phyloP scores from a whole-genome alignment of 2,113 vertebrate genomes.

The Anseranas semipalmata region DNA sequence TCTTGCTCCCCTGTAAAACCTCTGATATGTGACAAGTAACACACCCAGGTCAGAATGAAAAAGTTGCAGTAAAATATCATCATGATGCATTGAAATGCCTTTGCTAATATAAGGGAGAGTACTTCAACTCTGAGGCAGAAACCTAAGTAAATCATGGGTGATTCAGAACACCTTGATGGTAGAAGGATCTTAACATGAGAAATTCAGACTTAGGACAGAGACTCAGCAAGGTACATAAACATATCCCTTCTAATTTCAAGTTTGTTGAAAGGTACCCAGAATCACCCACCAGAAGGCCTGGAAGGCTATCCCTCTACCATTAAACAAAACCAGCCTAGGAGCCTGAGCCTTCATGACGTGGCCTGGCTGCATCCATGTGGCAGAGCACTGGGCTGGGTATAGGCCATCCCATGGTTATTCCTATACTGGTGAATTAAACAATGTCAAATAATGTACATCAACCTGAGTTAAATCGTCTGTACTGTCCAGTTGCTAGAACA shows the following conservation, averaged over 20 bases:
- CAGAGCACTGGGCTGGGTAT: not conserved
- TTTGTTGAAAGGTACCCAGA: not conserved
- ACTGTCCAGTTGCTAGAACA: not conserved
- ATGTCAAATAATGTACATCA: not conserved
- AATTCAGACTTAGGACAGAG: not conserved
- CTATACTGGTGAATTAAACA: not conserved
- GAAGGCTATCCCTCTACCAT: not conserved
- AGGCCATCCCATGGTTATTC: not conserved
- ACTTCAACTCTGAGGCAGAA: not conserved
- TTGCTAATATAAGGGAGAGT: not conserved
- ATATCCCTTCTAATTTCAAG: not conserved
- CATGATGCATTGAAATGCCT: not conserved
- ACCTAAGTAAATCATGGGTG: not conserved
- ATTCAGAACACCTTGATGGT: not conserved
- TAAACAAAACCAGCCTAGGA: not conserved
- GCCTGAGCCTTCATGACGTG: fast-evolving
- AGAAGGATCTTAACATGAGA: not conserved
- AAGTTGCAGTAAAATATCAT: not conserved
- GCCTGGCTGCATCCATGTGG: not conserved
- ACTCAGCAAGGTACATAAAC: not conserved
- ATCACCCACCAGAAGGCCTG: not conserved
- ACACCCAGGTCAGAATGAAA: not conserved
- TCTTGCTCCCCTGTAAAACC: not conserved
- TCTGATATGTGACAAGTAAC: fast-evolving
- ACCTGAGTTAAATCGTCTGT: not conserved